Conservation (phyloP, 1,140 invertebrate genomes). For the Drosophila guanche region DNA sequence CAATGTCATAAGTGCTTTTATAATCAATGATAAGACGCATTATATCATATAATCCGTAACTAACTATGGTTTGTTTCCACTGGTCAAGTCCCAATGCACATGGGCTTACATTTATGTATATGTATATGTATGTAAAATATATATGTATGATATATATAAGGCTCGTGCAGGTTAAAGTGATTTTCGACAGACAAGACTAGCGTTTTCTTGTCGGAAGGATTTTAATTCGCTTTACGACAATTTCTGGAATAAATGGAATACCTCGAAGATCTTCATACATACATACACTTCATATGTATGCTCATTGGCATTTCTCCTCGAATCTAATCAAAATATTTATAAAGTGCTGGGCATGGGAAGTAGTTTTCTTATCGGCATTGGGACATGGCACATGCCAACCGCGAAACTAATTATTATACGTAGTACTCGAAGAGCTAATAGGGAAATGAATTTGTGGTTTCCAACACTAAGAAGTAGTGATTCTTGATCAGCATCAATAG, state of each 20-base stretch:
- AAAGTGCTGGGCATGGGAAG: conserved; percentile 40
- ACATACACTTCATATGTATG: too few species aligned
- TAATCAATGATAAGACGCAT: conserved; percentile 26
- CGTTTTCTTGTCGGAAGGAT: conserved; percentile 35
- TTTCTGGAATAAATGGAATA: conserved; percentile 7
- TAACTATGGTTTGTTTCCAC: conserved; percentile 8
- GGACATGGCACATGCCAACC: conserved; percentile 1
- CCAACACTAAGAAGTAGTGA: too few species aligned
- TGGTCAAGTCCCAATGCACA: background rate
- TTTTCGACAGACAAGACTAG: conserved; percentile 17
- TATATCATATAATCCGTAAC: conserved; percentile 21
- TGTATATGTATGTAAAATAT: too few species aligned
- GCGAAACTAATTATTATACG: conserved; percentile 25
- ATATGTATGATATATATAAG: too few species aligned
- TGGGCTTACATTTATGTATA: too few species aligned
- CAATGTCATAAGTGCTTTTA: conserved; percentile 34
- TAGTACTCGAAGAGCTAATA: background rate
- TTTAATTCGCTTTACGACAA: conserved; percentile 30
- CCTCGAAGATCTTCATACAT: background rate
- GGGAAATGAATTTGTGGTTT: background rate
- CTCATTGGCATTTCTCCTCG: conserved; percentile 1
- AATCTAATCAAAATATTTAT: conserved; percentile 50
- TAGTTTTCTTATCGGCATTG: conserved; percentile 31
- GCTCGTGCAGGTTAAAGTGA: background rate
- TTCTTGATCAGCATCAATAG: too few species aligned